These are phyloP conservation scores for Gadus macrocephalus DNA, from an alignment of 2,113 vertebrate genomes.

Conservation along the genomic window DNA sequence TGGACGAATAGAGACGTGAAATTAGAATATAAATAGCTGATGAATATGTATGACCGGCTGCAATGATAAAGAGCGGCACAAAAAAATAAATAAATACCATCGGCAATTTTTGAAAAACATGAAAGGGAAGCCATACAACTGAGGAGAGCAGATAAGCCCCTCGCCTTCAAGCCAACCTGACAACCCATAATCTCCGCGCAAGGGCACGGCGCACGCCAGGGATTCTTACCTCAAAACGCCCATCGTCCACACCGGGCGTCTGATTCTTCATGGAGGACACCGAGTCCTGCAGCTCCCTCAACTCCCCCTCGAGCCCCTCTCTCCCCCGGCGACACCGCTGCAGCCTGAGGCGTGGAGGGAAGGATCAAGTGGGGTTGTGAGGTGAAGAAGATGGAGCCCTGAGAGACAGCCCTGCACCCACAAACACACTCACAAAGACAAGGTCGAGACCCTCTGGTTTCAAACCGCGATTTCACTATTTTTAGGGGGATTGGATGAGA, in stretches of 20 bases:
- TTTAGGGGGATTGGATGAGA: no score
- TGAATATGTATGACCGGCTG: not conserved
- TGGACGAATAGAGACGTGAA: constrained; percentile 1
- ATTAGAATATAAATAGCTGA: not conserved
- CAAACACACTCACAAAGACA: no score
- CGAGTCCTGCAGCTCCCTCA: constrained; percentile 72
- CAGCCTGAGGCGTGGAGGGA: constrained; percentile 66
- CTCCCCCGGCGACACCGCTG: constrained; percentile 80
- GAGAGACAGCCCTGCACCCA: no score
- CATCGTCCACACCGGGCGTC: constrained; percentile 43
- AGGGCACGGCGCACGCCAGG: not conserved
- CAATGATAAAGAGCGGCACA: constrained; percentile 2
- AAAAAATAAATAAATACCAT: not conserved
- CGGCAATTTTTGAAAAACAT: not conserved
- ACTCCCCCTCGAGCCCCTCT: constrained; percentile 75
- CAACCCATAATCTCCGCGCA: constrained; percentile 20
- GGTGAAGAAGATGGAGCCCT: no score
- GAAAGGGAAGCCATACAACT: not conserved
- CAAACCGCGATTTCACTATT: no score
- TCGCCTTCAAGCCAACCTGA: not conserved
- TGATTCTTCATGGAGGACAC: constrained; percentile 64
- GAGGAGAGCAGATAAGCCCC: constrained; percentile 16
- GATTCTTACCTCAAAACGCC: constrained; percentile 55
- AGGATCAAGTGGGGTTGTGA: not conserved
- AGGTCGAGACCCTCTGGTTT: no score